Base-by-base conservation (phyloP, 2,888 invertebrate genomes). In the Spatulosminthurus flaviceps region DNA sequence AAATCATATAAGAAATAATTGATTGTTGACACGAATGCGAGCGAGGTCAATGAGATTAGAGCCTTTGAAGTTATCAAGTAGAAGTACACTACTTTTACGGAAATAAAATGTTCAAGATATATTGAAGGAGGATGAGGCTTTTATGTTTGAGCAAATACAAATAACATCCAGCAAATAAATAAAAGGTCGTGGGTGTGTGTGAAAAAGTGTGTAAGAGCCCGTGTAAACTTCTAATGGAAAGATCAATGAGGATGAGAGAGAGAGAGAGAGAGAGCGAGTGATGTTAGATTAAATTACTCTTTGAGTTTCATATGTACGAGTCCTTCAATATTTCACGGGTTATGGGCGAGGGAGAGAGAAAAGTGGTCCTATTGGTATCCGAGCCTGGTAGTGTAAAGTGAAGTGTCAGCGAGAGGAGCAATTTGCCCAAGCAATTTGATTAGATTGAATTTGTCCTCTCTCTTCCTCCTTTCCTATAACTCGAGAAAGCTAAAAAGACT, bases 351-450 rank as follows among this genome's bases (percentile, higher is more conserved):
- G 13, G 21, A 61, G 61, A 61, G 74, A 42, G 74, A 61, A 13
- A 64, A 64, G 26, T 22, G 26, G 64, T 24, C 24, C n/a, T n/a
- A 16, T 34, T 34, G 34, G 4, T 9, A 9, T 34, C 34, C 11
- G 26, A n/a, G n/a, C n/a, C 9, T 5, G 64, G 24, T 26, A 2
- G 70, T 41, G n/a, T 21, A 67, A 76, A 67, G 67, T 76, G 67
- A 34, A 73, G 73, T 73, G 73, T 73, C 73, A 73, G 73, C 73
- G 24, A 73, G n/a, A n/a, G 61, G 73, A 60, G 73, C 73, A 73
- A 73, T 76, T 69, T 61, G n/a, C n/a, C 61, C 34, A 7, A 51
- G 67, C 51, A 66, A 66, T 76, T 76, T 76, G 67, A 76, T 76
- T 76, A 76, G 67, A 67, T 76, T 76, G 43, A 67, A 41, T 76